These are phyloP conservation scores for Muscicapa comitata DNA, from an alignment of 2,797 vertebrate species.

Conservation along the genomic window DNA sequence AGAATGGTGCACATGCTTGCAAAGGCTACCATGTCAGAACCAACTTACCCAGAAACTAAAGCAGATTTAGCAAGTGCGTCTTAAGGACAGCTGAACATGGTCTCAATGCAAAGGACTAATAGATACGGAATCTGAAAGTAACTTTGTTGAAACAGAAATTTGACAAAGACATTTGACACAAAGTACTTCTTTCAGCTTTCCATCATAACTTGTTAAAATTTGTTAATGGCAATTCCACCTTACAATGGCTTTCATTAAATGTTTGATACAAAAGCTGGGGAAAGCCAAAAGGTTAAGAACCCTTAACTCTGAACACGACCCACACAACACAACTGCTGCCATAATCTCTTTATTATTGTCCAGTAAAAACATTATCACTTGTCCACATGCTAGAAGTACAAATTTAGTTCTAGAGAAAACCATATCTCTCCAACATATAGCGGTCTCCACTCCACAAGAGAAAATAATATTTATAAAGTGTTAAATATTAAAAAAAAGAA, in stretches of 20 bases:
- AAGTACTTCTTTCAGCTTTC: background rate
- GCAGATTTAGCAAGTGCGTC: background rate
- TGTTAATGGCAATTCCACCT: background rate
- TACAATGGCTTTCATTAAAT: background rate
- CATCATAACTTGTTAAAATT: background rate
- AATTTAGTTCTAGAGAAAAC: background rate
- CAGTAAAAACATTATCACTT: background rate
- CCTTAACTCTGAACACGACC: background rate
- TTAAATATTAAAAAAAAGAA: too few species aligned
- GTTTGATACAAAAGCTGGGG: background rate
- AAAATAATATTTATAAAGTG: background rate
- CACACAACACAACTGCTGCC: background rate
- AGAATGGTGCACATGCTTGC: accelerated
- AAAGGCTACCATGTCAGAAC: background rate
- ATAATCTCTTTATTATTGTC: background rate
- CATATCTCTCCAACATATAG: background rate
- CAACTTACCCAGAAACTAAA: background rate
- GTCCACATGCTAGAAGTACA: background rate
- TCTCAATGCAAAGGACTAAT: background rate
- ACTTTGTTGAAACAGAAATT: background rate
- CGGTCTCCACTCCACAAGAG: background rate
- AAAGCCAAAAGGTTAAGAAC: background rate
- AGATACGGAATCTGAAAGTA: background rate
- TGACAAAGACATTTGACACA: background rate
- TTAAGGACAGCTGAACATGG: background rate